Conservation (phyloP, 2,797 vertebrate genomes). For the Sarcoramphus papa region DNA sequence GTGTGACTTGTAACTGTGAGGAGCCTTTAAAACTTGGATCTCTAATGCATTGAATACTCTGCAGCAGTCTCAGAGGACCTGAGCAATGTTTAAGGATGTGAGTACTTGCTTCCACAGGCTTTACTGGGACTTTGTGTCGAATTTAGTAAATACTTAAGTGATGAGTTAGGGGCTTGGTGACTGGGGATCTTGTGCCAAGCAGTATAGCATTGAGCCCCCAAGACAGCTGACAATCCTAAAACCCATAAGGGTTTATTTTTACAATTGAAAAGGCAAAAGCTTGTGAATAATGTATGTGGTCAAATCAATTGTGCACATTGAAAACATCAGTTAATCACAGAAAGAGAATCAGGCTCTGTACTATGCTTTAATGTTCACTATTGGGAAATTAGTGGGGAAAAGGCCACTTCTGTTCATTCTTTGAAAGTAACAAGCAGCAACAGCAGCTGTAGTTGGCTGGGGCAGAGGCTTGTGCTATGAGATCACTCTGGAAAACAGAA, state of each 20-base stretch:
- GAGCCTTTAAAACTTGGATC: neutral
- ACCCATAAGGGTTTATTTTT: neutral
- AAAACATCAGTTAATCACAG: neutral
- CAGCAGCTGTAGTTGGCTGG: neutral
- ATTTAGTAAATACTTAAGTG: neutral
- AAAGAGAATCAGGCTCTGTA: neutral
- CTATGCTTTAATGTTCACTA: neutral
- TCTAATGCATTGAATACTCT: neutral
- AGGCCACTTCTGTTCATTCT: neutral
- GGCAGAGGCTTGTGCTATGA: neutral
- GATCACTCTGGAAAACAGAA: conserved; percentile 13
- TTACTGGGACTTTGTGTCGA: neutral
- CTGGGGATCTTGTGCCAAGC: neutral
- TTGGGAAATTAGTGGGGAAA: neutral
- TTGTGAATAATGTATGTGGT: neutral
- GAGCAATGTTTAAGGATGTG: neutral
- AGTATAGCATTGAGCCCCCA: neutral
- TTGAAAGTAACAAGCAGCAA: neutral
- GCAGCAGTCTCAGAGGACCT: neutral
- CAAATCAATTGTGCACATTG: neutral
- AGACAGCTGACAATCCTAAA: neutral
- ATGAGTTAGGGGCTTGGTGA: neutral
- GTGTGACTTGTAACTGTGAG: neutral
- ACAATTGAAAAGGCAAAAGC: neutral
- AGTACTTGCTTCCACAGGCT: neutral